phyloP scores from a whole-genome alignment of 2,797 vertebrate species.

The Mus spretus region DNA sequence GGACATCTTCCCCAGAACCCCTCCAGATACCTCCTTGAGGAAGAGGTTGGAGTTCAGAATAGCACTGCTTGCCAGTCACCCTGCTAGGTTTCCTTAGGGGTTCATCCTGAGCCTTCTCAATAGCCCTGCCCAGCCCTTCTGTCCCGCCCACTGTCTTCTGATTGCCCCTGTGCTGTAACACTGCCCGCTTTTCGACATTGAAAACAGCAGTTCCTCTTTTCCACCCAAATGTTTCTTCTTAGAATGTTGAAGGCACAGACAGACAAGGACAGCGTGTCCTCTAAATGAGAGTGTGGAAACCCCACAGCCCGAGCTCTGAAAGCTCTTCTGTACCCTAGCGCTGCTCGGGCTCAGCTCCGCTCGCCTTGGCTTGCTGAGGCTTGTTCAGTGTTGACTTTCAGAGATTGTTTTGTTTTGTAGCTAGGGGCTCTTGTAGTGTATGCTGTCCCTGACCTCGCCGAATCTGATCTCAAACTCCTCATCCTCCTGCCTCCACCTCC shows the following conservation, averaged over 20 bases:
- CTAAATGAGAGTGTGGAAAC: background rate
- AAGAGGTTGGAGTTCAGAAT: background rate
- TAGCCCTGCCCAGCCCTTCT: background rate
- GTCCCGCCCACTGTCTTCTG: background rate
- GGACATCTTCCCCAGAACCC: background rate
- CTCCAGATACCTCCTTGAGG: background rate
- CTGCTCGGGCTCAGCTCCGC: accelerated
- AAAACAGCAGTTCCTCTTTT: background rate
- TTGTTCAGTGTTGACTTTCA: background rate
- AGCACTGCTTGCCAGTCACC: too few relatives aligned
- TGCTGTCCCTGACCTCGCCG: background rate
- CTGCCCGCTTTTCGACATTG: background rate
- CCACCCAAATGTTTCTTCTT: background rate
- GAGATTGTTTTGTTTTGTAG: background rate
- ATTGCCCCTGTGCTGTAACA: accelerated
- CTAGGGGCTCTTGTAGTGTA: background rate
- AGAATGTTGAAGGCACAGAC: background rate
- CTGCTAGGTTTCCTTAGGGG: background rate
- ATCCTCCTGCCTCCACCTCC: background rate
- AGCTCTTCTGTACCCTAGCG: accelerated
- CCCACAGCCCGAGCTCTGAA: background rate
- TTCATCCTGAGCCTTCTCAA: background rate
- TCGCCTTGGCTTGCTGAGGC: accelerated
- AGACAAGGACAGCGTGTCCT: background rate
- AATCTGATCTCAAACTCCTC: background rate